phyloP scores from a whole-genome alignment of 2,113 vertebrate species.

The Megalops atlanticus region DNA sequence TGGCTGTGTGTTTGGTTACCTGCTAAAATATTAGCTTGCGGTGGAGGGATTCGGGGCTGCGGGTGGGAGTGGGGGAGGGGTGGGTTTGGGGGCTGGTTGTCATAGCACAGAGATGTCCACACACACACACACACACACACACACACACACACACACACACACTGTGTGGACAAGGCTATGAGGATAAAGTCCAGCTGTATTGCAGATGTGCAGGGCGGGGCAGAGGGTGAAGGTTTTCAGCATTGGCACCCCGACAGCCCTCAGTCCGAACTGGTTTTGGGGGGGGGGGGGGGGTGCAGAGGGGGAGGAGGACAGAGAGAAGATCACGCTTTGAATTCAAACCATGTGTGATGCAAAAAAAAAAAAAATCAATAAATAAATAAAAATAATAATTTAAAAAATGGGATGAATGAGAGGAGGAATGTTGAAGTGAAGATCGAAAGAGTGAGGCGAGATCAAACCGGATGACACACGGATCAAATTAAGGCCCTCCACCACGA shows the following conservation, averaged over 20 bases:
- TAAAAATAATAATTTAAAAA: no score
- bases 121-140: neutral
- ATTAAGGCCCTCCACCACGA: no score
- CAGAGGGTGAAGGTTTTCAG: neutral
- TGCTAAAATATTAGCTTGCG: conserved; percentile 43
- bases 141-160: no score
- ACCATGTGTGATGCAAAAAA: neutral
- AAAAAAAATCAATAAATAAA: neutral
- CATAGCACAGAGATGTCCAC: neutral
- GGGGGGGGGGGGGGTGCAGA: no score
- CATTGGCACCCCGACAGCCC: neutral
- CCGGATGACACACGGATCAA: no score
- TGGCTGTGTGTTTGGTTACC: conserved; percentile 41
- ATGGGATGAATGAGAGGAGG: no score
- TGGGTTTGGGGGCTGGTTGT: neutral
- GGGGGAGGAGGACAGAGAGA: neutral
- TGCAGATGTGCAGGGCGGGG: conserved; percentile 6
- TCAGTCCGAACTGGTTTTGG: neutral
- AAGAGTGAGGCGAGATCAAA: no score
- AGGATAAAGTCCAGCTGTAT: neutral
- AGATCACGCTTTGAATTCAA: neutral
- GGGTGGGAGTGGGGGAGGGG: neutral
- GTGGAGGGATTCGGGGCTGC: conserved; percentile 10
- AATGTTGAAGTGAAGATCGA: no score
- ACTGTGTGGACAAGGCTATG: neutral